Percentiles rank a stretch among this genome's conserved stretches.
Conservation (phyloP, 2,888 invertebrate species). For the Microplitis deprimator region DNA sequence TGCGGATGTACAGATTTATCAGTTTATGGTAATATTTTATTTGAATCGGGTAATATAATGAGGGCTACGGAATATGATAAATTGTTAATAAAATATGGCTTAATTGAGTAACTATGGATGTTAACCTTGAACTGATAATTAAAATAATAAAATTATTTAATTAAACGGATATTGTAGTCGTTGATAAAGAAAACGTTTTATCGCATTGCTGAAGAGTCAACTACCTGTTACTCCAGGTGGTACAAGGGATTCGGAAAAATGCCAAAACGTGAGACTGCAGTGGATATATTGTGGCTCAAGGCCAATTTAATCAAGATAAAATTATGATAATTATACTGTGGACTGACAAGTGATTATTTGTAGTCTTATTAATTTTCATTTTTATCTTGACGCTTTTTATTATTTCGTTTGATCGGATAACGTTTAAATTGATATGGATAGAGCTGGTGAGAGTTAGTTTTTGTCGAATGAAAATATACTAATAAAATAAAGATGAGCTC, state of each 20-base stretch:
- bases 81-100: neutral
- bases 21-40: too few relatives aligned
- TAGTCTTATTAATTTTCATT: too few relatives aligned
- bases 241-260: constrained; percentile 18
- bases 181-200: neutral
- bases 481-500: constrained; percentile 56
- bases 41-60: neutral
- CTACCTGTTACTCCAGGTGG: constrained; percentile 42
- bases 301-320: neutral
- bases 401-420: too few relatives aligned
- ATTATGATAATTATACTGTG: neutral
- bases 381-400: too few relatives aligned
- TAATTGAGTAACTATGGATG: neutral
- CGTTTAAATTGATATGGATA: too few relatives aligned
- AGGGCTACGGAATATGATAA: neutral
- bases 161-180: neutral
- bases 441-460: too few relatives aligned
- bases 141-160: neutral
- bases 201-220: constrained; percentile 27
- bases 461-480: too few relatives aligned
- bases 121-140: neutral
- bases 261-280: constrained; percentile 6
- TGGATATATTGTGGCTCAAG: neutral
- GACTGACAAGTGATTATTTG: neutral
- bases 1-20: too few relatives aligned